Evolutionary conservation across 2,888 invertebrate genomes (phyloP).

Genomic region (Hypsopygia costalis): DNA sequence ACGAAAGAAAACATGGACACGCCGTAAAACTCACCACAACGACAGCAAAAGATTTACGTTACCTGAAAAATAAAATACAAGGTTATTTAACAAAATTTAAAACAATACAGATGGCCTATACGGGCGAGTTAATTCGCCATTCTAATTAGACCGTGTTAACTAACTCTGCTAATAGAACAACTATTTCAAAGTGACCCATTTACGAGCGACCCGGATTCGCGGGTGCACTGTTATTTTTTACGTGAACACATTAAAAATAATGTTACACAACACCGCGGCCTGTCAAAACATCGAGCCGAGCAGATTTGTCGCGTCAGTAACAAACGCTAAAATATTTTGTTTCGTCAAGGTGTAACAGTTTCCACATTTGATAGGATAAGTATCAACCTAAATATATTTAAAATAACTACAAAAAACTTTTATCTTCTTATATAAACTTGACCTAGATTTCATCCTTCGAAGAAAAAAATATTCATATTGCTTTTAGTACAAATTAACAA

Average conservation of each 20-base stretch:
- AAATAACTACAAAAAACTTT: background rate
- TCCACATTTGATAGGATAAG: constrained; percentile 12
- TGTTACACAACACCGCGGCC: constrained; percentile 55
- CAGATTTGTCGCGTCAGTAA: constrained; percentile 52
- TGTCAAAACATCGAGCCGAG: constrained; percentile 54
- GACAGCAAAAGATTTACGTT: constrained; percentile 14
- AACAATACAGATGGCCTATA: constrained; percentile 29
- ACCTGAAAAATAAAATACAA: constrained; percentile 61
- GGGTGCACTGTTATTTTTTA: constrained; percentile 54
- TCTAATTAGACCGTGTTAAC: constrained; percentile 74
- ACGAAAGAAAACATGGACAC: constrained; percentile 36
- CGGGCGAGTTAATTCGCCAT: constrained; percentile 34
- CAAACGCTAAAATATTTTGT: constrained; percentile 49
- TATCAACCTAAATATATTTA: constrained; percentile 8
- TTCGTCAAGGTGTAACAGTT: constrained; percentile 42
- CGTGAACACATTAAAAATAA: constrained; percentile 54
- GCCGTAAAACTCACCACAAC: constrained; percentile 22
- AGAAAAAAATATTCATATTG: too few species aligned
- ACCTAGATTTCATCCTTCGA: too few species aligned
- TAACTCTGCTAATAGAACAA: constrained; percentile 54
- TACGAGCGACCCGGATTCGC: constrained; percentile 68
- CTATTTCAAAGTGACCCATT: constrained; percentile 73
- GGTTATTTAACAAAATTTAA: constrained; percentile 34
- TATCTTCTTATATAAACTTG: too few species aligned
- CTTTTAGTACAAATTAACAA: too few species aligned